Base-by-base conservation (phyloP, 2,113 vertebrate species). In the Calyptomena viridis region DNA sequence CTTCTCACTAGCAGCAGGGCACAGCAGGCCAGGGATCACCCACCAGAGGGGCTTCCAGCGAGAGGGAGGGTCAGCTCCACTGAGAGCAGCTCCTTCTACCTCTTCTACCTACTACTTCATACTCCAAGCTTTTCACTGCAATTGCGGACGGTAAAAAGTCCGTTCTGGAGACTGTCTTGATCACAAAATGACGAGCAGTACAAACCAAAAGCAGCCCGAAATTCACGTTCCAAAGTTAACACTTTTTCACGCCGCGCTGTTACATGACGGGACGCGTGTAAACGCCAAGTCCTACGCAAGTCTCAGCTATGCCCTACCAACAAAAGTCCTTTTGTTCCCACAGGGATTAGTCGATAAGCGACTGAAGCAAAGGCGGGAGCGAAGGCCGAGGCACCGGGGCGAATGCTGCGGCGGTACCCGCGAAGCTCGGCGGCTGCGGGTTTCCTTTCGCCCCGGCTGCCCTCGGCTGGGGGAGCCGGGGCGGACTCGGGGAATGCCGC, bases 351-450 rank as follows among this genome's bases (percentile, higher is more conserved):
- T 5, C 22, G 7, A 24, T 1, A 42, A 40, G 35, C 3, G 8
- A 50, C 23, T 7, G 6, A 28, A 33, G 53, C 5, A 4, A 22
- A 72, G 9, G 24, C 23, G 5, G 15, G 3, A 53, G 24, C 8
- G 18, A 40, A 5, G 3, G 20, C 47, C 4, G 58, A 22, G 25
- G 24, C 8, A 42, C 18, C 0, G 8, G 17, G 21, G 25, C 5
- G 17, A n/a, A 20, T 0, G 21, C 28, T 9, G 2, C 0, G 9
- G 14, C 1, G 7, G 30, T 4, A 12, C 5, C 30, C 12, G 9
- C 1, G 14, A 23, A 24, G 19, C 5, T n/a, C 23, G 14, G 30
- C 31, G 27, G 2, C 7, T 31, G 12, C 4, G 28, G 33, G 8
- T 5, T 30, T 14, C 47, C 8, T 6, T 12, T 5, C 84, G 8